Conservation (phyloP, 2,113 vertebrate species). For the Ophiodon elongatus region DNA sequence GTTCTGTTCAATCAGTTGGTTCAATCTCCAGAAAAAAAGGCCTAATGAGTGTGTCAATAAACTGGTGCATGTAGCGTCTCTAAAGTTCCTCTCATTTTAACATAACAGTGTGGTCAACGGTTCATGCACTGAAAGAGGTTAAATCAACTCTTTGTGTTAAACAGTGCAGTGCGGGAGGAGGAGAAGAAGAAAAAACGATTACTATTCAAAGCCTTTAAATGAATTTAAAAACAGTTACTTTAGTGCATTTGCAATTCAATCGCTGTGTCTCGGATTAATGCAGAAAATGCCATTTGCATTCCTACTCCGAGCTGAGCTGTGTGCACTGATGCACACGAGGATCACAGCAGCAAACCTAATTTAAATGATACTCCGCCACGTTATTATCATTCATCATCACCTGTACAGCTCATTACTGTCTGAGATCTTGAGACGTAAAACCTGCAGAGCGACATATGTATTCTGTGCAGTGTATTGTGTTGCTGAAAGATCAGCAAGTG, state of each 20-base stretch:
- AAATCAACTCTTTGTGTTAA: constrained; percentile 57
- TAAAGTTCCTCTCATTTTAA: constrained; percentile 19
- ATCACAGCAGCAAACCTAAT: constrained; percentile 58
- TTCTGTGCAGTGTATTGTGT: background rate
- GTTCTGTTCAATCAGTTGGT: background rate
- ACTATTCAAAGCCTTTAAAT: constrained; percentile 76
- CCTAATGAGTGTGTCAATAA: background rate
- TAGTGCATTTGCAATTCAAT: constrained; percentile 80
- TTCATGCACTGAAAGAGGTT: constrained; percentile 37
- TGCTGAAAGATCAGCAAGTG: constrained; percentile 29
- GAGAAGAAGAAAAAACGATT: constrained; percentile 24
- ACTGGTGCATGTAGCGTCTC: background rate
- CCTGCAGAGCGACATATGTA: constrained; percentile 28
- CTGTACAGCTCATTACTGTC: constrained; percentile 46
- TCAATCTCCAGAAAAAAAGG: background rate
- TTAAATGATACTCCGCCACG: constrained; percentile 50
- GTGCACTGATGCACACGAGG: constrained; percentile 60
- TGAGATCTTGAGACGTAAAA: constrained; percentile 20
- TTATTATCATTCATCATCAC: constrained; percentile 70
- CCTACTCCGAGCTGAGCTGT: constrained; percentile 49
- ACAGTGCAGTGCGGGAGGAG: constrained; percentile 18
- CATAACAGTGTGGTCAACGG: constrained; percentile 43
- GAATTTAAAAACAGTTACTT: constrained; percentile 78
- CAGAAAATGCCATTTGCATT: constrained; percentile 77
- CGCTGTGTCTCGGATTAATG: constrained; percentile 72